Conservation (phyloP, 2,888 invertebrate genomes). For the Temnothorax rugatulus region DNA sequence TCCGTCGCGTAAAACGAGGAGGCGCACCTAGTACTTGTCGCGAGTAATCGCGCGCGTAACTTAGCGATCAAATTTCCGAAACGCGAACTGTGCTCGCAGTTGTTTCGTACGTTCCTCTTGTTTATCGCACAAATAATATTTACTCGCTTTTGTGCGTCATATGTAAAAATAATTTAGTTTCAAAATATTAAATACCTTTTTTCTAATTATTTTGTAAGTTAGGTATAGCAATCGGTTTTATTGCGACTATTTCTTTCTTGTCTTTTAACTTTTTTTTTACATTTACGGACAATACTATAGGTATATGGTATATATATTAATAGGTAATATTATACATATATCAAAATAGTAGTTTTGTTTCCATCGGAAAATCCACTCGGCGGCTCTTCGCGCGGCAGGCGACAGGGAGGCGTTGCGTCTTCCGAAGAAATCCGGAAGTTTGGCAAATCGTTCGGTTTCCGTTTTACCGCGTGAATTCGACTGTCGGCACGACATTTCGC, state of each 20-base stretch:
- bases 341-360: neutral
- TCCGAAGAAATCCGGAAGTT: constrained; percentile 69
- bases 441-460: constrained; percentile 72
- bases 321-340: neutral
- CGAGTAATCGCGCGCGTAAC: constrained; percentile 51
- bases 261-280: neutral
- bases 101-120: neutral
- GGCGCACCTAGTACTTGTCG: constrained; percentile 46
- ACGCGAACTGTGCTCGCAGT: constrained; percentile 7
- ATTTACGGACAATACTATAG: neutral
- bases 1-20: constrained; percentile 53
- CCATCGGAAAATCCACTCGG: constrained; percentile 10
- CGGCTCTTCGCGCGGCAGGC: constrained; percentile 14
- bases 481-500: constrained; percentile 72
- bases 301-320: neutral
- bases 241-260: neutral
- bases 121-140: constrained; percentile 16
- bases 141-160: neutral
- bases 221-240: neutral
- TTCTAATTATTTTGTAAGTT: neutral
- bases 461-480: constrained; percentile 65
- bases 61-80: constrained; percentile 48
- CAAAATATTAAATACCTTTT: neutral
- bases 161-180: neutral
- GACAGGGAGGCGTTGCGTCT: neutral